These are phyloP conservation scores for Sphinx pinastri DNA, from an alignment of 2,888 invertebrate species.

Conservation along the genomic window DNA sequence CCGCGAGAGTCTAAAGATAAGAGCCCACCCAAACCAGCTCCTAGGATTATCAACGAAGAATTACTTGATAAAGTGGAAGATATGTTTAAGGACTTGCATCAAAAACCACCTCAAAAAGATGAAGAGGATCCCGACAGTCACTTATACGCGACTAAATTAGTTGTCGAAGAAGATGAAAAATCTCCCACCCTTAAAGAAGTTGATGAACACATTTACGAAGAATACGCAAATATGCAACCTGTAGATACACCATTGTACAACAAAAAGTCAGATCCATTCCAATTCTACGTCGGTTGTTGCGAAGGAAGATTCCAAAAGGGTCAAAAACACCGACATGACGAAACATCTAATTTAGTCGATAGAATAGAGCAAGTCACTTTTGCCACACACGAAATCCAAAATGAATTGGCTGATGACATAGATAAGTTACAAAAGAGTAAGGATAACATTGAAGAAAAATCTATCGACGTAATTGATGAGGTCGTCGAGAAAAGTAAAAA, in stretches of 20 bases:
- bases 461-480: constrained; percentile 56
- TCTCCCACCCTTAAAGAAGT: constrained; percentile 47
- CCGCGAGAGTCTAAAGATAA: constrained; percentile 59
- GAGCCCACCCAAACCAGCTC: constrained; percentile 72
- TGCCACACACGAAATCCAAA: constrained; percentile 66
- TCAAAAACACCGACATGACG: constrained; percentile 72
- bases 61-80: constrained; percentile 79
- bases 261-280: constrained; percentile 68
- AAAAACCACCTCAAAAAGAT: constrained; percentile 64
- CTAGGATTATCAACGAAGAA: constrained; percentile 76
- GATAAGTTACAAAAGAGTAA: constrained; percentile 66
- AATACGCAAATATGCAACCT: constrained; percentile 76
- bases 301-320: constrained; percentile 65
- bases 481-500: constrained; percentile 53
- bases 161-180: constrained; percentile 71
- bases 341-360: constrained; percentile 72
- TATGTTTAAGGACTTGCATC: constrained; percentile 75
- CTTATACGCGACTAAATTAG: constrained; percentile 71
- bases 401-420: constrained; percentile 61
- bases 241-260: constrained; percentile 68
- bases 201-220: constrained; percentile 67
- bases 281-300: constrained; percentile 69
- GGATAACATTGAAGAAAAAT: constrained; percentile 64
- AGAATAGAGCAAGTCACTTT: constrained; percentile 76
- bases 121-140: constrained; percentile 66